A percentile compares a stretch with the other conserved stretches of the same genome.
Evolutionary conservation across 1,140 invertebrate species (phyloP).

Genomic region (Adelges cooleyi): DNA sequence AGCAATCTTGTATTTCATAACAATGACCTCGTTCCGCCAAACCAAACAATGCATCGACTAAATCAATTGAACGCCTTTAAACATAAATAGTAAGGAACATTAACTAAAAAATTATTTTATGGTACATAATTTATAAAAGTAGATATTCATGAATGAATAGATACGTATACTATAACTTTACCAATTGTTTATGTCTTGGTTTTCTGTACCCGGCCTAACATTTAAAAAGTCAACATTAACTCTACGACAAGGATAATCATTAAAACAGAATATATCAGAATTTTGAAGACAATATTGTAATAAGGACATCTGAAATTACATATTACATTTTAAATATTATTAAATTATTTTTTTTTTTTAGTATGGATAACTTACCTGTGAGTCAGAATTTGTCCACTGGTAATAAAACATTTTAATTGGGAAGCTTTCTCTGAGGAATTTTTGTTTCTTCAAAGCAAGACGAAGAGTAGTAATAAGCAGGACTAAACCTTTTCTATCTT

Average conservation of each 20-base stretch:
- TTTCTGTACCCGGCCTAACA: slow-evolving; percentile 72
- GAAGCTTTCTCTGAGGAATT: slow-evolving; percentile 61
- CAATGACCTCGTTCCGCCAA: slow-evolving; percentile 77
- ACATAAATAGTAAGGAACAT: slow-evolving; percentile 21
- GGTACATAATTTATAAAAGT: too few species aligned
- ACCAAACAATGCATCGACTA: slow-evolving; percentile 74
- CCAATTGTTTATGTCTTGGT: slow-evolving; percentile 85
- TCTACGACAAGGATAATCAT: slow-evolving; percentile 74
- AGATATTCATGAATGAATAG: too few species aligned
- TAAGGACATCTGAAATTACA: slow-evolving; percentile 61
- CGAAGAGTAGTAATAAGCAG: slow-evolving; percentile 64
- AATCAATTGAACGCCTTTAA: slow-evolving; percentile 65
- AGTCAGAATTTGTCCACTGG: slow-evolving; percentile 83
- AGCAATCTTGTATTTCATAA: slow-evolving; percentile 70
- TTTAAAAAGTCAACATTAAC: slow-evolving; percentile 81
- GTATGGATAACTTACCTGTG: slow-evolving; percentile 44
- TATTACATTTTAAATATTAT: not conserved
- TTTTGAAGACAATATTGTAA: slow-evolving; percentile 75
- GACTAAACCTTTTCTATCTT: slow-evolving; percentile 70
- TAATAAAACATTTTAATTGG: slow-evolving; percentile 80
- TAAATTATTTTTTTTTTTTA: not conserved
- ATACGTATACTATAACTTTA: too few species aligned
- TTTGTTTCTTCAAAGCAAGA: slow-evolving; percentile 61
- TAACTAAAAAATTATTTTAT: too few species aligned
- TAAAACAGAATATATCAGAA: slow-evolving; percentile 87